Base-by-base conservation (phyloP, 2,113 vertebrate species). In the Pteruthius melanotis region DNA sequence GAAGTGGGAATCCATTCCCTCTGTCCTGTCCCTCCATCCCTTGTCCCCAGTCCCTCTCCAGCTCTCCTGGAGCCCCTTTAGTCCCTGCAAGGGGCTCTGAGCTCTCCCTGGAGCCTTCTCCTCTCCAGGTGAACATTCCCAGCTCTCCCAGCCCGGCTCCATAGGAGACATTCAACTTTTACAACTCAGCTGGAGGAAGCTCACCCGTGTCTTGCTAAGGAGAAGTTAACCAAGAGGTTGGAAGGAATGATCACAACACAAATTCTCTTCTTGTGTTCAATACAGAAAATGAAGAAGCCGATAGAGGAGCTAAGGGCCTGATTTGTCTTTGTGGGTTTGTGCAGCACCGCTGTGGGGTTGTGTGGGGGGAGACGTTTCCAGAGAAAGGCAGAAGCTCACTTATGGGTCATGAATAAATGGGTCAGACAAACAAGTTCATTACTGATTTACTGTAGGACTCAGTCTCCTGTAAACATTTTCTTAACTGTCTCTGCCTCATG, bases 381-480 rank as follows among this genome's bases (percentile, higher is more conserved):
- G 74, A 65, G 83, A 84, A 78, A 85, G 71, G n/a, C 69, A 64
- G 65, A 22, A 52, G 33, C 72, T 86, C 79, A 52, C 69, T 95
- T 82, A 60, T 31, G 81, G 86, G 65, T 93, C 75, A 72, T 90
- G 90, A 71, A 87, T 90, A 97, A 97, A 89, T 96, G 90, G 96
- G 96, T 96, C 96, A 97, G 94, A 93, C 86, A 92, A 93, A 83
- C 71, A 84, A 95, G 60, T 90, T 93, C 74, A 90, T 96, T 92
- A 92, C 71, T 89, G 94, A 95, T 78, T 81, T 83, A 44, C 66
- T 94, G 83, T 76, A 92, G 86, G 91, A 70, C 35, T 94, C 86
- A 79, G 56, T 93, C 94, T 89, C 70, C 90, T 97, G 91, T 94
- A 88, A 95, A 94, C 93, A 49, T 94, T 93, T 92, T 76, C 96